Evolutionary conservation across 1,140 invertebrate species (phyloP), one percentile per base, ranked within the genome.

Genomic region (Thaumatotibia leucotreta): DNA sequence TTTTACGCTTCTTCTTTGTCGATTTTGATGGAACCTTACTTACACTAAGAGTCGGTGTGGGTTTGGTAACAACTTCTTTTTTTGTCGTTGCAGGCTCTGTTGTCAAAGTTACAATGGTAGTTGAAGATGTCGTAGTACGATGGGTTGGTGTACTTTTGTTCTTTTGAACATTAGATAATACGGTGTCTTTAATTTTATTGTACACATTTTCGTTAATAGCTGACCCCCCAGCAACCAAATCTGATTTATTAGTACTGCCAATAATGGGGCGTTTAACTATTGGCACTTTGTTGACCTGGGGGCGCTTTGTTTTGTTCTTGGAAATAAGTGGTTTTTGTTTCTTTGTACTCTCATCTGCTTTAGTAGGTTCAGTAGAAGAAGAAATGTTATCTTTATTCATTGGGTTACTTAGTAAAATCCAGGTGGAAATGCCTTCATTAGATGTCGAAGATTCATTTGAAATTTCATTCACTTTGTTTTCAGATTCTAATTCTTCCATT

Each of bases 351-450:
- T 85, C 84, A 50, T 88, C 83, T 71, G 77, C 70, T 76, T 88
- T 87, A 8, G 80, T 86, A 1, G 84, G 74, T 70, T 91, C 91
- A 1, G 88, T 90, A 23, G 85, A 74, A 52, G 76, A 66, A 27
- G 71, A 72, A 27, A 66, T 61, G 64, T 80, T 82, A 45, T 83
- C 82, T 69, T 77, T 80, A 52, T 77, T 88, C 35, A 70, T 68
- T 5, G 87, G 82, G 70, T 84, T 89, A 39, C 94, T 95, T 22
- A 96, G 77, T n/a, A 95, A 84, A 70, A 96, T 94, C 95, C 95
- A 96, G 2, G 95, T 96, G 1, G 95, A 95, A 65, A 96, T 91
- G 4, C 94, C 94, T 74, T 93, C 93, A 35, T 93, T 92, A 0
- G 93, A 92, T 0, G 94, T 95, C 9, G 93, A 92, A 1, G 93